Conservation (phyloP, 2,797 vertebrate species). For the Dallia pectoralis region DNA sequence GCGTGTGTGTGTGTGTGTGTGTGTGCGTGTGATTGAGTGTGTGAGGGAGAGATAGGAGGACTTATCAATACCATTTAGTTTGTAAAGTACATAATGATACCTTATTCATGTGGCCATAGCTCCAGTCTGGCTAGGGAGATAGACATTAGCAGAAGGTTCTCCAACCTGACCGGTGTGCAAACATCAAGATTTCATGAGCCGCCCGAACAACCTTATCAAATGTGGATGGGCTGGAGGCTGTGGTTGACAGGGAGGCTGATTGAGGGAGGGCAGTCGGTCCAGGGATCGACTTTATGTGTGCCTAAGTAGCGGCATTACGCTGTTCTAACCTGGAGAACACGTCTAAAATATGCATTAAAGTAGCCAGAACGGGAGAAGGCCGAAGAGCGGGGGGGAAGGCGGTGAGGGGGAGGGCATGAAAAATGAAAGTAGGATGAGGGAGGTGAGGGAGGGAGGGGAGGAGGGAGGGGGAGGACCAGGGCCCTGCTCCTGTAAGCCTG, state of each 20-base stretch:
- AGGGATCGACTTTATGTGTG: slow-evolving; percentile 14
- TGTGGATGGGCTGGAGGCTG: slow-evolving; percentile 67
- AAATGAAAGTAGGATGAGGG: slow-evolving; percentile 64
- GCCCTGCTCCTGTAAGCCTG: slow-evolving; percentile 62
- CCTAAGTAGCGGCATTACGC: background rate
- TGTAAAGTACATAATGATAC: slow-evolving; percentile 68
- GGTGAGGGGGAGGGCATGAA: slow-evolving; percentile 52
- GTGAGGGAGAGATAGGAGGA: slow-evolving; percentile 5
- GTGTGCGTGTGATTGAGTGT: background rate
- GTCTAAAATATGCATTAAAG: background rate
- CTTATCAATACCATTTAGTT: slow-evolving; percentile 66
- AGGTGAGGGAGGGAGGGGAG: slow-evolving; percentile 70
- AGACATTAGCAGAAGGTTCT: slow-evolving; percentile 74
- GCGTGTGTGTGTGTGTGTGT: background rate
- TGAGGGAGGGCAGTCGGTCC: slow-evolving; percentile 45
- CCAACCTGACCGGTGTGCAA: slow-evolving; percentile 72
- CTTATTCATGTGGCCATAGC: slow-evolving; percentile 66
- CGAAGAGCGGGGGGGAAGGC: background rate
- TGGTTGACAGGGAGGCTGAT: slow-evolving; percentile 60
- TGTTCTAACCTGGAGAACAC: background rate
- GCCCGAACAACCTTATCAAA: slow-evolving; percentile 74
- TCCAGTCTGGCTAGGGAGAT: slow-evolving; percentile 52
- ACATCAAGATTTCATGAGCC: slow-evolving; percentile 77
- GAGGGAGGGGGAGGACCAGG: slow-evolving; percentile 65
- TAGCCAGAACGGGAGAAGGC: background rate